Evolutionary conservation across 2,113 vertebrate genomes (phyloP), one percentile per base, ranked within the genome.

Genomic region (Syngnathoides biaculeatus): DNA sequence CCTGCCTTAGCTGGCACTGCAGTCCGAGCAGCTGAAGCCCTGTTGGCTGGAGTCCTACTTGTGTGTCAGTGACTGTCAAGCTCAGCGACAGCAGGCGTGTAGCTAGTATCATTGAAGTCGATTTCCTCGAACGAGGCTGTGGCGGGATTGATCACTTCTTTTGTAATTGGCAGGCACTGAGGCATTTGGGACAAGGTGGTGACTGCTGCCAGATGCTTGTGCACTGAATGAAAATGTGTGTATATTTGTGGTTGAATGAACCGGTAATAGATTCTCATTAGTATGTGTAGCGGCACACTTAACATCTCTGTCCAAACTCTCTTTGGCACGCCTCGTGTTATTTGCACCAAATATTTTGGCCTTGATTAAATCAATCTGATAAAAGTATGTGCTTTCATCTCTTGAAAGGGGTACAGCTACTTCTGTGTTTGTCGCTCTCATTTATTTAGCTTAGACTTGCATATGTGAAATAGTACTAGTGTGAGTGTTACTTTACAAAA

Each of bases 71-170:
- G 73, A 77, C 79, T 87, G 83, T 79, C 83, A 85, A 85, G 82
- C 86, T 81, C 83, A 74, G 80, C 78, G 80, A 84, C 88, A 70
- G 75, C 64, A 55, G 72, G 79, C 72, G 35, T 83, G 88, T 86
- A 75, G 82, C 69, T 15, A 52, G 84, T 84, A 84, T 87, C 84
- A 89, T 80, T 87, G 81, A 85, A 88, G 86, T 83, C 83, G 66
- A 88, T 89, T 89, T 90, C 86, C 86, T 72, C 64, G 75, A 80
- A 84, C 59, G 70, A 52, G 73, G 71, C 78, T 52, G 59, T 77
- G 79, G 81, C 76, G 77, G 79, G 86, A 88, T 89, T 88, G 86
- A 88, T 88, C 89, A 87, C 78, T 87, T 81, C 87, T 88, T 87
- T 89, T 87, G 87, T 86, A 89, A 87, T 84, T 88, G 85, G 86